phyloP scores from a whole-genome alignment of 2,888 invertebrate genomes.

The Erpobdella octoculata region DNA sequence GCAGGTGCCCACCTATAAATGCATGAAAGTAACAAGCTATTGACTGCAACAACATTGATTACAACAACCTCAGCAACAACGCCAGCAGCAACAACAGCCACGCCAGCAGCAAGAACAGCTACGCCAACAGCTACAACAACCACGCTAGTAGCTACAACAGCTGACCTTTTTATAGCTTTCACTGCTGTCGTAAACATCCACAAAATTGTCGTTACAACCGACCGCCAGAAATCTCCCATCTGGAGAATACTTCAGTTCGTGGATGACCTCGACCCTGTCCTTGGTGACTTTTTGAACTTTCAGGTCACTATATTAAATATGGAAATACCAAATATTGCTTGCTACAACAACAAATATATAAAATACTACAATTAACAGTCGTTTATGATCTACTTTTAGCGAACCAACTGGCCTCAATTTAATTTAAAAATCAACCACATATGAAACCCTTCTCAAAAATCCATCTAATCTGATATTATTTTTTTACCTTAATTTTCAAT shows the following conservation, averaged over 20 bases:
- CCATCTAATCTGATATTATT: too few relatives aligned
- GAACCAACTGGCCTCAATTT: too few relatives aligned
- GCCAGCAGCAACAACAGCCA: too few relatives aligned
- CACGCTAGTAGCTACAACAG: not conserved
- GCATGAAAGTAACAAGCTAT: not conserved
- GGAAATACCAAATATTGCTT: too few relatives aligned
- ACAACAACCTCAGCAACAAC: not conserved
- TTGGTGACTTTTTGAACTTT: slow-evolving; percentile 48
- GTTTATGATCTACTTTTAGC: too few relatives aligned
- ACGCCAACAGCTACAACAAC: not conserved
- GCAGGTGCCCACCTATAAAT: slow-evolving; percentile 43
- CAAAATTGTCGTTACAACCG: slow-evolving; percentile 53
- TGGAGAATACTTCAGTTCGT: slow-evolving; percentile 54
- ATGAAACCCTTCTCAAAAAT: too few relatives aligned
- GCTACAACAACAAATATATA: too few relatives aligned
- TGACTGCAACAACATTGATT: not conserved
- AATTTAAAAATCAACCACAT: too few relatives aligned
- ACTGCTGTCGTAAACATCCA: slow-evolving; percentile 51
- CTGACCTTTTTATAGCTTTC: slow-evolving; percentile 42
- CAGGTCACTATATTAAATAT: slow-evolving; percentile 45
- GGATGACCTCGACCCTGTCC: slow-evolving; percentile 52
- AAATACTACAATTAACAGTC: too few relatives aligned
- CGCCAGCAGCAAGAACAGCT: too few relatives aligned
- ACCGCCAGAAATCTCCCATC: slow-evolving; percentile 52
- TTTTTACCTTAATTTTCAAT: too few relatives aligned